Evolutionary conservation across 2,888 invertebrate species (phyloP).

Genomic region (Baccha elongata): DNA sequence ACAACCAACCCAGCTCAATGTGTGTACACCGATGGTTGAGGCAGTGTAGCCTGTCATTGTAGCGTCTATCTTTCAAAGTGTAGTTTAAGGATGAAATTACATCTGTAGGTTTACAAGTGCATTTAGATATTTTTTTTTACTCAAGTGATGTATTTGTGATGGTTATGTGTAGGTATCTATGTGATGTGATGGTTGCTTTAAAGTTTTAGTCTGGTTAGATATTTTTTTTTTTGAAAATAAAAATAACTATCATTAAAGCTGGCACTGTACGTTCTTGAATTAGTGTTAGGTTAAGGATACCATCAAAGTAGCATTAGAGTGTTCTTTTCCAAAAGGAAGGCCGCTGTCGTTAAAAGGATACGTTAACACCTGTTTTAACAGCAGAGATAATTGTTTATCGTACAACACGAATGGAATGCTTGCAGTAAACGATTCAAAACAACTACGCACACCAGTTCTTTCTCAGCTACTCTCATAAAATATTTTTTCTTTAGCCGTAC

Average conservation of each 20-base stretch:
- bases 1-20: not conserved
- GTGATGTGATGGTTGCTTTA: not conserved
- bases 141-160: conserved; percentile 30
- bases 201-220: conserved; percentile 29
- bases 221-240: conserved; percentile 13
- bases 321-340: not conserved
- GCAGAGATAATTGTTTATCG: too few relatives aligned
- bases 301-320: conserved; percentile 35
- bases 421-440: too few relatives aligned
- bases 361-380: too few relatives aligned
- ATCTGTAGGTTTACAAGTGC: conserved; percentile 70
- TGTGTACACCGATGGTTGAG: conserved; percentile 13
- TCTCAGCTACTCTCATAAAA: too few relatives aligned
- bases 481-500: too few relatives aligned
- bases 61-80: conserved; percentile 66
- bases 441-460: too few relatives aligned
- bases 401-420: too few relatives aligned
- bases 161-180: too few relatives aligned
- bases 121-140: conserved; percentile 53
- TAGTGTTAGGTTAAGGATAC: conserved; percentile 20
- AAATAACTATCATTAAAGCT: conserved; percentile 4
- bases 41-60: conserved; percentile 62
- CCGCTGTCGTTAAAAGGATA: not conserved
- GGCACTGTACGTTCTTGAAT: conserved; percentile 16
- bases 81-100: conserved; percentile 72